Percentiles rank a stretch among this genome's conserved stretches.
Conservation (phyloP, 30 jellyfish, hydroid and myxozoan species). For the Aurelia aurita region DNA sequence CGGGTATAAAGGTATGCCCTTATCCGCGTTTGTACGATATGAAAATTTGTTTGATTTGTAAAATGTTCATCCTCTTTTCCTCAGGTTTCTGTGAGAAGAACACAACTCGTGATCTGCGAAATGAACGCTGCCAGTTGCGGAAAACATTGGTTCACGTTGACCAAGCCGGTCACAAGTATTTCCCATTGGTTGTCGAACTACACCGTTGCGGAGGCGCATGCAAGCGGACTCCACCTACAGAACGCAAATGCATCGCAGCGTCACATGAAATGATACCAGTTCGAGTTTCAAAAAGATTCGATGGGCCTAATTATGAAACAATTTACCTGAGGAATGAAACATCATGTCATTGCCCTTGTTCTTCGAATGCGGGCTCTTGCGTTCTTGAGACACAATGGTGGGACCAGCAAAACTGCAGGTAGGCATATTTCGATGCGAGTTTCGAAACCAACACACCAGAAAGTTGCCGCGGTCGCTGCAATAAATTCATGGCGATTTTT, state of each 20-base stretch:
- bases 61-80: too few species aligned
- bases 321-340: slow-evolving; percentile 50
- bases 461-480: too few species aligned
- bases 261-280: slow-evolving; percentile 34
- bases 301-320: neutral
- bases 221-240: slow-evolving; percentile 22
- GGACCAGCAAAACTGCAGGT: slow-evolving; percentile 54
- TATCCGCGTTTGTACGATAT: too few species aligned
- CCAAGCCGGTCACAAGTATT: slow-evolving; percentile 12
- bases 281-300: slow-evolving; percentile 4
- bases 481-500: too few species aligned
- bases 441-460: too few species aligned
- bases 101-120: slow-evolving; percentile 3
- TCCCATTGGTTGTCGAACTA: slow-evolving; percentile 62
- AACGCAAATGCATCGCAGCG: slow-evolving; percentile 26
- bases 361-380: slow-evolving; percentile 30
- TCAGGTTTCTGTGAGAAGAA: slow-evolving; percentile 12
- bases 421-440: neutral
- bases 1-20: too few species aligned
- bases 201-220: slow-evolving; percentile 69
- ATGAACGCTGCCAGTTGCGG: slow-evolving; percentile 34
- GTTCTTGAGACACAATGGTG: slow-evolving; percentile 26
- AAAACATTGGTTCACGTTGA: slow-evolving; percentile 58
- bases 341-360: slow-evolving; percentile 62
- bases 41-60: neutral